A percentile compares a stretch with the other conserved stretches of the same genome.
Evolutionary conservation across 2,888 invertebrate species (phyloP).

Genomic region (Perithous albicinctus): DNA sequence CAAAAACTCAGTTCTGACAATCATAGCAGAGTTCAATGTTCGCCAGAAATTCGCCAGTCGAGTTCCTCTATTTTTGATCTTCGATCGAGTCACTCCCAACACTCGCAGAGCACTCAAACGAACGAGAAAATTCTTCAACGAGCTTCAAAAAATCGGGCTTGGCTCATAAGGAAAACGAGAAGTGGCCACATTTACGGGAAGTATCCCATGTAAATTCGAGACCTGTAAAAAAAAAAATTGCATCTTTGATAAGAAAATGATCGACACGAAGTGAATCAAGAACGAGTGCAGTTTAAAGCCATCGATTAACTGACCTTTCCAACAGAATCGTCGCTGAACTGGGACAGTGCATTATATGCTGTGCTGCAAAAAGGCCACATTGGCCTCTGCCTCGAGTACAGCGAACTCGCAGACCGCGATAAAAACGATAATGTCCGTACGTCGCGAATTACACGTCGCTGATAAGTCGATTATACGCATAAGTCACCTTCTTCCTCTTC

Average conservation of each 20-base stretch:
- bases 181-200: conserved; percentile 79
- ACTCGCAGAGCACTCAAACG: conserved; percentile 73
- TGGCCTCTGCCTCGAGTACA: conserved; percentile 44
- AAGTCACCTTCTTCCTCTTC: background rate
- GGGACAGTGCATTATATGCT: conserved; percentile 18
- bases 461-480: conserved; percentile 32
- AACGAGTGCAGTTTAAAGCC: background rate
- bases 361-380: background rate
- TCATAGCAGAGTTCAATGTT: background rate
- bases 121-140: conserved; percentile 56
- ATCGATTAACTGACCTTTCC: conserved; percentile 58
- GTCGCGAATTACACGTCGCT: conserved; percentile 1
- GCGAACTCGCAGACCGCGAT: conserved; percentile 31
- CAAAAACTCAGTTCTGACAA: conserved; percentile 24
- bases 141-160: conserved; percentile 62
- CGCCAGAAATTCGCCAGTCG: conserved; percentile 21
- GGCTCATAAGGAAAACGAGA: conserved; percentile 76
- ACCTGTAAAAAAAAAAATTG: background rate
- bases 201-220: conserved; percentile 71
- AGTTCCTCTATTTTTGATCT: conserved; percentile 30
- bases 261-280: background rate
- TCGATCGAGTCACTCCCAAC: conserved; percentile 57
- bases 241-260: background rate
- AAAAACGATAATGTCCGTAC: conserved; percentile 44
- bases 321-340: conserved; percentile 6